Evolutionary conservation across 1,140 invertebrate genomes (phyloP).

Genomic region (Sinonovacula constricta): DNA sequence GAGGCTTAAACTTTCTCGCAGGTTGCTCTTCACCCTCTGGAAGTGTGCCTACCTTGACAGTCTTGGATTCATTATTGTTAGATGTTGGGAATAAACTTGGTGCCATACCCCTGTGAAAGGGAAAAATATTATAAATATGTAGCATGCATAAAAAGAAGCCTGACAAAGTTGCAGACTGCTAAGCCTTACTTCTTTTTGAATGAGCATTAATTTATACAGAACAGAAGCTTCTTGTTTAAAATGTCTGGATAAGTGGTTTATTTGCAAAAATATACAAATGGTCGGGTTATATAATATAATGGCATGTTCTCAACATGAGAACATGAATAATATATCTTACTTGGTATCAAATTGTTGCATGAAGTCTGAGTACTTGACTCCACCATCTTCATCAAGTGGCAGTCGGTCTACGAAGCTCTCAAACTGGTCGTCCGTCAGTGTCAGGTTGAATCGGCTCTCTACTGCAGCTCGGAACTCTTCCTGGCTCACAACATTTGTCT

Average conservation of each 20-base stretch:
- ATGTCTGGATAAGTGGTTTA: too few species aligned
- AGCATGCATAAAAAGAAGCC: too few species aligned
- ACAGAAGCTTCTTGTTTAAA: too few species aligned
- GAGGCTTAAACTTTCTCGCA: not conserved
- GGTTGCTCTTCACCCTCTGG: conserved; percentile 20
- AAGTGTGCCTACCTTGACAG: conserved; percentile 28
- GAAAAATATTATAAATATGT: too few species aligned
- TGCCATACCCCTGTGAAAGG: conserved; percentile 66
- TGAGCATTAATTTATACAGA: too few species aligned
- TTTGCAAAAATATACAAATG: too few species aligned
- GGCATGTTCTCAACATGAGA: too few species aligned
- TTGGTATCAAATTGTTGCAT: conserved; percentile 78
- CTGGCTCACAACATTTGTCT: conserved; percentile 70
- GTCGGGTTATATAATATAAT: too few species aligned
- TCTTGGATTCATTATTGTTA: conserved; percentile 10
- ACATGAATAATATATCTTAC: too few species aligned
- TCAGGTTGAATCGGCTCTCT: conserved; percentile 75
- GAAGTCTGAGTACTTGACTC: conserved; percentile 77
- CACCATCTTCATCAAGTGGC: conserved; percentile 74
- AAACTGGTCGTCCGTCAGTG: conserved; percentile 75
- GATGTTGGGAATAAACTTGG: conserved; percentile 65
- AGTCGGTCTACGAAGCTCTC: conserved; percentile 72
- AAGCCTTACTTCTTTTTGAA: too few species aligned
- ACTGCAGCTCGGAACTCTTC: conserved; percentile 78
- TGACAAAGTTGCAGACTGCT: too few species aligned